These are phyloP conservation scores for Biston betularia DNA, from an alignment of 2,888 invertebrate genomes.

Conservation along the genomic window DNA sequence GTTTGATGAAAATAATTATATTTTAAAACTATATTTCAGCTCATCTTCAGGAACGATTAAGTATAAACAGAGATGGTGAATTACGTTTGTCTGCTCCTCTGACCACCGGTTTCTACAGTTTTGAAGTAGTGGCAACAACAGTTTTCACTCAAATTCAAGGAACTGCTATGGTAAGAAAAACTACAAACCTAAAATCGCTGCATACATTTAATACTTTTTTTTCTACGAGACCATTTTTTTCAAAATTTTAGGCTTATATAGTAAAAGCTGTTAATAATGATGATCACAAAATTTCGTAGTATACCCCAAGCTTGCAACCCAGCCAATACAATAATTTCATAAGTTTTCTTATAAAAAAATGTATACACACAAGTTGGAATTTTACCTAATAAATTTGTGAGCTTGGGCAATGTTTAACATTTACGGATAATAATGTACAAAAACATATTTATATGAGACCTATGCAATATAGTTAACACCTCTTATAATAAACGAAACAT, in stretches of 20 bases:
- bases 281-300: too few species aligned
- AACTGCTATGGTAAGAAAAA: conserved; percentile 61
- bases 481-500: neutral
- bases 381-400: neutral
- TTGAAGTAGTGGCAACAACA: conserved; percentile 70
- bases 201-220: too few species aligned
- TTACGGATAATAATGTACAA: conserved; percentile 1
- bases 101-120: conserved; percentile 63
- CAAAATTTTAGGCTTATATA: too few species aligned
- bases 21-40: conserved; percentile 52
- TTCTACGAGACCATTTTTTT: too few species aligned
- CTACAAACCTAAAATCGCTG: too few species aligned
- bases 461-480: conserved; percentile 5
- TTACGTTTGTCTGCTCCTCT: conserved; percentile 66
- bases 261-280: too few species aligned
- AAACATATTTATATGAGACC: neutral
- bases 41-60: conserved; percentile 65
- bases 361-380: too few species aligned
- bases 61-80: conserved; percentile 67
- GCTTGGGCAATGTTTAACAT: conserved; percentile 2
- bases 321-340: too few species aligned
- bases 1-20: too few species aligned
- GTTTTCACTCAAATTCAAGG: conserved; percentile 57
- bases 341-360: too few species aligned
- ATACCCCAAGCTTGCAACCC: too few species aligned